Evolutionary conservation across 2,797 vertebrate genomes (phyloP), one percentile per base, ranked within the genome.

Genomic region (Tiaroga cobitis): DNA sequence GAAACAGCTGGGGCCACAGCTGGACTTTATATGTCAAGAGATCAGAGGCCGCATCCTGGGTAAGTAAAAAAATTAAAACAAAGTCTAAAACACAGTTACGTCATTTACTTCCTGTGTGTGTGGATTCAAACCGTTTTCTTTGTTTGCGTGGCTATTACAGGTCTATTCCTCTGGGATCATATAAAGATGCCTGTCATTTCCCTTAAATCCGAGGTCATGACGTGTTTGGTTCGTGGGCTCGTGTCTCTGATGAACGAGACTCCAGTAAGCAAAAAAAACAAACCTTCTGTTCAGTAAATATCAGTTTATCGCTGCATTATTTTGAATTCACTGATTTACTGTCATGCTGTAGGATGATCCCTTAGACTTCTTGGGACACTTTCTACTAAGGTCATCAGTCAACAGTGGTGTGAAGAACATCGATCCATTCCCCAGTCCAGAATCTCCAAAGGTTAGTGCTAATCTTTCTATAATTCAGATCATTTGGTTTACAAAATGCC

Each of bases 361-460:
- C 21, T 8, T 97, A 89, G 94, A 96, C 89, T 97, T 96, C 86
- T 91, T 97, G 3, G 92, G 94, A 1, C 4, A n/a, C 86, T 96
- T 95, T 88, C 91, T 96, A 32, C 83, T 92, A 87, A 92, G 81
- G 63, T 93, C 87, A 88, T 93, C 89, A 90, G 85, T 77, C 15
- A 85, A 87, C 76, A 87, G 37, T 4, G 43, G 63, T 87, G 75
- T 72, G 86, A 37, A 43, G 56, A 67, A 87, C 82, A 77, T 54
- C 2, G 88, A 68, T 32, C 79, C 83, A 24, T 37, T 85, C 3
- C 70, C 9, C 5, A 49, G 41, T 43, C 7, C n/a, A 39, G 86
- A 87, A 8, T 65, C 78, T 11, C n/a, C 65, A 19, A 91, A 94
- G 94, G 95, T 95, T 75, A 7, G 18, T 16, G 10, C 63, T 56